Evolutionary conservation across 2,888 invertebrate genomes (phyloP).

Genomic region (Notocelia uddmanniana): DNA sequence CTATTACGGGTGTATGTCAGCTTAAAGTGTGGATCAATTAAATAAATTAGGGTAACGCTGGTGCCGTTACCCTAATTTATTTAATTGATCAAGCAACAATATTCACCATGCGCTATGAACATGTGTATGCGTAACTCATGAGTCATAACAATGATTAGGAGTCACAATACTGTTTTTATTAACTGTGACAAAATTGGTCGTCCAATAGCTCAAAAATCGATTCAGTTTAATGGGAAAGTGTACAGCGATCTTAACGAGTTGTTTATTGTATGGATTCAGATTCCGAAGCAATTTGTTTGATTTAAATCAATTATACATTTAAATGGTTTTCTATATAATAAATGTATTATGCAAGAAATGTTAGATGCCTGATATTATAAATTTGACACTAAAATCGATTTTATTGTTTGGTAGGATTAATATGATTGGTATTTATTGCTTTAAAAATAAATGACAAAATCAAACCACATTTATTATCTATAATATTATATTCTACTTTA

Average conservation of each 20-base stretch:
- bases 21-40: too few species aligned
- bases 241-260: slow-evolving; percentile 43
- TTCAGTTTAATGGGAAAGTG: slow-evolving; percentile 42
- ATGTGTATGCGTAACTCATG: background rate
- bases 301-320: slow-evolving; percentile 44
- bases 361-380: slow-evolving; percentile 6
- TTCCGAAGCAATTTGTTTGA: slow-evolving; percentile 39
- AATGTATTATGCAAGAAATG: slow-evolving; percentile 21
- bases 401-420: background rate
- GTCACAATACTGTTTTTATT: slow-evolving; percentile 9
- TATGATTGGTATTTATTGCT: slow-evolving; percentile 5
- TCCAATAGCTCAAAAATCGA: slow-evolving; percentile 30
- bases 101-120: too few species aligned
- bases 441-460: background rate
- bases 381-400: slow-evolving; percentile 15
- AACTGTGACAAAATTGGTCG: slow-evolving; percentile 10
- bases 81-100: too few species aligned
- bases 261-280: slow-evolving; percentile 41
- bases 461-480: slow-evolving; percentile 1
- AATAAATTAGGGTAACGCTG: too few species aligned
- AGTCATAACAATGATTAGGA: background rate
- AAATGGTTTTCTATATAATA: slow-evolving; percentile 23
- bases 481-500: background rate
- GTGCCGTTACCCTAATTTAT: too few species aligned
- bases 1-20: too few species aligned